Conservation (phyloP, 1,140 invertebrate genomes). For the Danaus plexippus region DNA sequence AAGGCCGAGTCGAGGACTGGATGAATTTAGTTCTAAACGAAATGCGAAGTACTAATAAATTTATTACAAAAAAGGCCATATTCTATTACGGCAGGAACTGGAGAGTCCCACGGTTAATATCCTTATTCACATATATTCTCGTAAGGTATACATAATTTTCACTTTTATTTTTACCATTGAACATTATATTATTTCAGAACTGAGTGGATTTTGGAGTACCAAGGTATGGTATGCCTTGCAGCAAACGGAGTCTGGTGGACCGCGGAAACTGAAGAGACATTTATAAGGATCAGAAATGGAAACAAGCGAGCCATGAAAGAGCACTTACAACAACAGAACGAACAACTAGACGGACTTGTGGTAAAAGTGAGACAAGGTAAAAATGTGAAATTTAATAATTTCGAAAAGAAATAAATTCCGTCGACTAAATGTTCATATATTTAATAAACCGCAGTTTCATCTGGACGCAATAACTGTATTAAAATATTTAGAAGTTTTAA, state of each 20-base stretch:
- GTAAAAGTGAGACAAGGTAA: conserved; percentile 76
- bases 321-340: conserved; percentile 84
- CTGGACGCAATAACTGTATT: too few relatives aligned
- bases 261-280: conserved; percentile 91
- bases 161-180: too few relatives aligned
- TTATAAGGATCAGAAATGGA: conserved; percentile 81
- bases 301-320: conserved; percentile 91
- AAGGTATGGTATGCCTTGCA: conserved; percentile 89
- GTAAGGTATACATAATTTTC: background rate
- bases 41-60: conserved; percentile 88
- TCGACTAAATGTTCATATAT: too few relatives aligned
- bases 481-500: too few relatives aligned
- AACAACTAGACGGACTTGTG: conserved; percentile 88
- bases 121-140: background rate
- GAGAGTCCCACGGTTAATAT: conserved; percentile 72
- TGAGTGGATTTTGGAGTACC: conserved; percentile 90
- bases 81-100: conserved; percentile 85
- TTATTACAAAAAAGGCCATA: conserved; percentile 89
- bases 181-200: conserved; percentile 64
- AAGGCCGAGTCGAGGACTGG: conserved; percentile 90
- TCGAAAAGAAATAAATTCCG: too few relatives aligned
- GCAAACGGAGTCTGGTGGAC: conserved; percentile 96
- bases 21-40: conserved; percentile 87
- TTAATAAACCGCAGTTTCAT: too few relatives aligned
- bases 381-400: background rate